These are phyloP conservation scores for Muscicapa comitata DNA, from an alignment of 2,797 vertebrate genomes.

Conservation along the genomic window DNA sequence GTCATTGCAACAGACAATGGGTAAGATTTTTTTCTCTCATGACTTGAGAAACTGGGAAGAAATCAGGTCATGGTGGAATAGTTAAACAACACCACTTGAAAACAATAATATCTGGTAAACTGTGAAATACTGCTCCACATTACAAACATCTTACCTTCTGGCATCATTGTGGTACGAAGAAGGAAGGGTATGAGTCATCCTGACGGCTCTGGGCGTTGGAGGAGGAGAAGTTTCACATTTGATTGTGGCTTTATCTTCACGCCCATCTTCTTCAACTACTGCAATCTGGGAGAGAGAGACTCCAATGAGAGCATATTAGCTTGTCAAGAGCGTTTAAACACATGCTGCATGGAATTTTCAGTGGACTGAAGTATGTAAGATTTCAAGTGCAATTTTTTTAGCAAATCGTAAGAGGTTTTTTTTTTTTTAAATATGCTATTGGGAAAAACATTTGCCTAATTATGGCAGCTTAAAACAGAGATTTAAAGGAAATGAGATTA, in stretches of 20 bases:
- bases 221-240: conserved; percentile 99
- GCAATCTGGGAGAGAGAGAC: conserved; percentile 78
- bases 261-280: conserved; percentile 94
- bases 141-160: conserved; percentile 78
- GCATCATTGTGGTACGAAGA: conserved; percentile 95
- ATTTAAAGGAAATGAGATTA: background rate
- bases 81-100: background rate
- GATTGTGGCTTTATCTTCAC: conserved; percentile 97
- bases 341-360: background rate
- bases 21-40: background rate
- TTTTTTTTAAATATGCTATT: background rate
- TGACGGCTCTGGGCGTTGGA: conserved; percentile 89
- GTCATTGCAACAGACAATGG: background rate
- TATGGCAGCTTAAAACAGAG: background rate
- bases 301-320: background rate
- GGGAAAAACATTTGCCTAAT: background rate
- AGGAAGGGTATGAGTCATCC: conserved; percentile 96
- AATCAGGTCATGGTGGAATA: background rate
- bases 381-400: background rate
- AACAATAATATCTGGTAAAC: background rate
- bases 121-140: background rate
- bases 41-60: background rate
- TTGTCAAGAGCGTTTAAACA: background rate
- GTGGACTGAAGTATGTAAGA: background rate
- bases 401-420: background rate